Evolutionary conservation across 2,888 invertebrate species (phyloP).

Genomic region (Eumacrocentrus americanus): DNA sequence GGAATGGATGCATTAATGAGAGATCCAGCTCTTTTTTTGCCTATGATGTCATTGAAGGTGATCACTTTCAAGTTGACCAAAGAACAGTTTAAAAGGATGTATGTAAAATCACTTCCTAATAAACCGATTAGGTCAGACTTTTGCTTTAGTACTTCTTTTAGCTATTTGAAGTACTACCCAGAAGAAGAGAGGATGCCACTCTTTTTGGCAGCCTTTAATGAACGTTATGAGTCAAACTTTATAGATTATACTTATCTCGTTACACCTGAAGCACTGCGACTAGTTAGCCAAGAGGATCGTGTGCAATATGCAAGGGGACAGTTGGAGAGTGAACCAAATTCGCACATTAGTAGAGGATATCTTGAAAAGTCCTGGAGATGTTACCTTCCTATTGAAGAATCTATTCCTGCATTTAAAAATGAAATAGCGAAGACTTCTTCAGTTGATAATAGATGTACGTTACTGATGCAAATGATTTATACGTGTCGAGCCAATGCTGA

Average conservation of each 20-base stretch:
- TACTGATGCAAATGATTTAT: slow-evolving; percentile 46
- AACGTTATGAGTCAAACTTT: slow-evolving; percentile 41
- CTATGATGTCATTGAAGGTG: slow-evolving; percentile 41
- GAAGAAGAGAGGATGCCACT: not conserved
- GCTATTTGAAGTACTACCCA: slow-evolving; percentile 43
- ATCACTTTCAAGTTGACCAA: slow-evolving; percentile 34
- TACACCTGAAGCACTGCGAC: slow-evolving; percentile 26
- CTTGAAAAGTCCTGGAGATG: slow-evolving; percentile 41
- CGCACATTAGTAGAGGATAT: too few species aligned
- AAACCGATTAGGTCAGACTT: too few species aligned
- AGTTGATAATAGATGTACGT: slow-evolving; percentile 26
- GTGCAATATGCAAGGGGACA: slow-evolving; percentile 26
- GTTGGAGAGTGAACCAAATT: too few species aligned
- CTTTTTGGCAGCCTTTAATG: slow-evolving; percentile 36
- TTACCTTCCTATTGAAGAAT: slow-evolving; percentile 44
- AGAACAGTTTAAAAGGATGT: slow-evolving; percentile 38
- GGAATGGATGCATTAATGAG: too few species aligned
- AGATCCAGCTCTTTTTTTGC: too few species aligned
- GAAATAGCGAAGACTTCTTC: slow-evolving; percentile 39
- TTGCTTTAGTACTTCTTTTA: slow-evolving; percentile 40
- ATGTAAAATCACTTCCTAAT: too few species aligned
- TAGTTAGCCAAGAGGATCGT: slow-evolving; percentile 38
- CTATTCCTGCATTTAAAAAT: slow-evolving; percentile 41
- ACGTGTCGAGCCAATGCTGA: slow-evolving; percentile 53
- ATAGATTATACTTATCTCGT: slow-evolving; percentile 35